phyloP scores from a whole-genome alignment of 2,113 vertebrate species.

The Pachycephala philippinensis region DNA sequence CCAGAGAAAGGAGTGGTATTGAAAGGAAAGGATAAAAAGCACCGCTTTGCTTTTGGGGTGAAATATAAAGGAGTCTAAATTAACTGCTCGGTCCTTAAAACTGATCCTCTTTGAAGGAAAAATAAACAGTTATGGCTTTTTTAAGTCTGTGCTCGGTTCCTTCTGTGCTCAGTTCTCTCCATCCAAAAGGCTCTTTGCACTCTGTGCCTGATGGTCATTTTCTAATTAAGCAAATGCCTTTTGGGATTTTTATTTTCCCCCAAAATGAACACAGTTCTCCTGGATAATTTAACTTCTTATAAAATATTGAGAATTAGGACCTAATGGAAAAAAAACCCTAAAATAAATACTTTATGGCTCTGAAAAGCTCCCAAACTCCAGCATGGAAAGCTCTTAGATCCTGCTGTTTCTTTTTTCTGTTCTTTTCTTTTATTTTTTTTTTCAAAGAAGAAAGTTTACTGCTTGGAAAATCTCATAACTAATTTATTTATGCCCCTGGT shows the following conservation, averaged over 20 bases:
- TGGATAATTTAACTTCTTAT: conserved; percentile 54
- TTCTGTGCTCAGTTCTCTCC: neutral
- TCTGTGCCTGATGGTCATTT: neutral
- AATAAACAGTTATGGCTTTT: neutral
- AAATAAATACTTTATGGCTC: conserved; percentile 55
- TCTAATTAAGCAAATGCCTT: neutral
- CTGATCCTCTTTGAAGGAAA: neutral
- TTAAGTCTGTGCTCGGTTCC: neutral
- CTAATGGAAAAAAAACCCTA: neutral
- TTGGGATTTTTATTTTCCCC: neutral
- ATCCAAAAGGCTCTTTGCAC: neutral
- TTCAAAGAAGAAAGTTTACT: neutral
- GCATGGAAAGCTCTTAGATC: neutral
- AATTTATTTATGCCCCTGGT: neutral
- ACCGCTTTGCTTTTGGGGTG: neutral
- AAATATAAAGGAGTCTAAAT: neutral
- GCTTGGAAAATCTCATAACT: conserved; percentile 15
- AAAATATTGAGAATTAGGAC: conserved; percentile 55
- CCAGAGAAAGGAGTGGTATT: neutral
- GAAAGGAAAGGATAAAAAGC: neutral
- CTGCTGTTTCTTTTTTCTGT: neutral
- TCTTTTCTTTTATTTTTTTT: neutral
- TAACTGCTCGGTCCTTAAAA: neutral
- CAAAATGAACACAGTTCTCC: neutral
- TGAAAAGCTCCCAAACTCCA: conserved; percentile 9